Evolutionary conservation across 2,888 invertebrate species (phyloP).

Genomic region (Saturnia japonica): DNA sequence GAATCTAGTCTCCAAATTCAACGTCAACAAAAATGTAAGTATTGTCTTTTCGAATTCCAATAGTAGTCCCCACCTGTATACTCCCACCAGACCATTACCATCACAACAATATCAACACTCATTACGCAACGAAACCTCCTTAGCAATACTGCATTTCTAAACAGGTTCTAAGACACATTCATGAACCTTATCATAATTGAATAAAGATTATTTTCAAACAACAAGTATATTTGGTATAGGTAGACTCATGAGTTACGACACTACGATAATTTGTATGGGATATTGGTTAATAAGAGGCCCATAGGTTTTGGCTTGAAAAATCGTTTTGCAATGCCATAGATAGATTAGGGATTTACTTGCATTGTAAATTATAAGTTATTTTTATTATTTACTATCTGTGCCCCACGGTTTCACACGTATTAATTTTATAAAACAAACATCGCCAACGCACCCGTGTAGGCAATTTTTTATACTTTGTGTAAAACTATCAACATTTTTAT

Average conservation of each 20-base stretch:
- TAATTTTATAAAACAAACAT: too few relatives aligned
- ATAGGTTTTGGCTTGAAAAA: background rate
- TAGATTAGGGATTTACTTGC: background rate
- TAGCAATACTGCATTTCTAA: constrained; percentile 63
- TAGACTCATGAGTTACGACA: constrained; percentile 48
- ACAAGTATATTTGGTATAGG: constrained; percentile 42
- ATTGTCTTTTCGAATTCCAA: constrained; percentile 12
- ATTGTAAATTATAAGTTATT: background rate
- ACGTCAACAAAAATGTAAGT: too few relatives aligned
- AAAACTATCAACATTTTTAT: too few relatives aligned
- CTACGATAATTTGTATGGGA: constrained; percentile 42
- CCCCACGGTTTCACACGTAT: too few relatives aligned
- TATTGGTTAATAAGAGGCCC: constrained; percentile 21
- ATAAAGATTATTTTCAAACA: constrained; percentile 30
- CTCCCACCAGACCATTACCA: constrained; percentile 29
- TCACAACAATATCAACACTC: constrained; percentile 71
- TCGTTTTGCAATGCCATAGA: constrained; percentile 6
- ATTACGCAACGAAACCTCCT: constrained; percentile 76
- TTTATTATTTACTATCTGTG: too few relatives aligned
- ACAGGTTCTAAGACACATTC: constrained; percentile 34
- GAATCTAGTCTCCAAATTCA: background rate
- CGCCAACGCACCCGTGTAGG: too few relatives aligned
- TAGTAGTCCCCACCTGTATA: constrained; percentile 21
- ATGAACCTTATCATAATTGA: constrained; percentile 25
- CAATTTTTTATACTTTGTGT: too few relatives aligned